These are phyloP conservation scores for Nanger granti DNA, from an alignment of 2,113 vertebrate species.

Conservation along the genomic window DNA sequence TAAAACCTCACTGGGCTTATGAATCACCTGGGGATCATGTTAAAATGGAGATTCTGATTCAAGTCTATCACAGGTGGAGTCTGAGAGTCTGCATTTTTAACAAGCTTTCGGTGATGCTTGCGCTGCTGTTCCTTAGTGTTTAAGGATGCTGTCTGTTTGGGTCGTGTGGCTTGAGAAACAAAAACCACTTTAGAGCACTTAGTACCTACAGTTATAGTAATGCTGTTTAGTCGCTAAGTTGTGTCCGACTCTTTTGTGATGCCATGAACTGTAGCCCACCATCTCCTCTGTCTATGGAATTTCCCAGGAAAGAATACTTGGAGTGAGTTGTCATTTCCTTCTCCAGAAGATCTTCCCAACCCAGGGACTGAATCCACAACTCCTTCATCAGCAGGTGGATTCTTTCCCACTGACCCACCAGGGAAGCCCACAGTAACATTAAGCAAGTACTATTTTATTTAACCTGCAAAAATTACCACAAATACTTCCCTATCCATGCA, in stretches of 20 bases:
- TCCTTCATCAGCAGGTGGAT: not conserved
- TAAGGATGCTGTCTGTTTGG: not conserved
- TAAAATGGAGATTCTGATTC: constrained; percentile 17
- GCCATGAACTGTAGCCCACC: not conserved
- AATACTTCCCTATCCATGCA: not conserved
- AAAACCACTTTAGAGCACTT: not conserved
- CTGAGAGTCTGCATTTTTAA: not conserved
- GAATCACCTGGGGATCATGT: not conserved
- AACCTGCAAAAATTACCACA: not conserved
- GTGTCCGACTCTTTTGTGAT: not conserved
- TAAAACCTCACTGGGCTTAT: not conserved
- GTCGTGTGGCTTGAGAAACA: not conserved
- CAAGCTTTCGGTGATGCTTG: not conserved
- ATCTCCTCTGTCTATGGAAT: not conserved
- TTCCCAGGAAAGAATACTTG: not conserved
- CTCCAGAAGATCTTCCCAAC: not conserved
- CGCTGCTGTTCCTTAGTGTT: not conserved
- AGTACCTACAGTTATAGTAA: not conserved
- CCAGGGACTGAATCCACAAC: not conserved
- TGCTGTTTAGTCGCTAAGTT: not conserved
- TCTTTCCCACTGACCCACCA: not conserved
- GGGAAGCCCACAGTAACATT: not conserved
- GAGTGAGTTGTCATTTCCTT: not conserved
- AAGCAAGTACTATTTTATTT: not conserved
- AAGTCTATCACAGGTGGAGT: not conserved